Evolutionary conservation across 2,888 invertebrate genomes (phyloP).

Genomic region (Xanthostigma xanthostigma): DNA sequence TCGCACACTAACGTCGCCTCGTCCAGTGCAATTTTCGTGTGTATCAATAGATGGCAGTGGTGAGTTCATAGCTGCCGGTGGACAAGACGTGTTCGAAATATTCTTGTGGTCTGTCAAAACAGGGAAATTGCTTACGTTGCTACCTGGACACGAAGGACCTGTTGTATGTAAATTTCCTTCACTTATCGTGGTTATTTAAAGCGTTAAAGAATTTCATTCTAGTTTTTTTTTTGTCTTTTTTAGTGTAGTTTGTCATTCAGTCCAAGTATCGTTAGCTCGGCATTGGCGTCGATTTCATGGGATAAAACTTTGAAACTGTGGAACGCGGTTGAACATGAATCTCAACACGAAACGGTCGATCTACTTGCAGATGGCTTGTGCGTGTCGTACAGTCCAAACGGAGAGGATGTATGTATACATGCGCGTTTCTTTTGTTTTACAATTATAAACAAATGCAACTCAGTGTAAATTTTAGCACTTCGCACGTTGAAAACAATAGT

Average conservation of each 20-base stretch:
- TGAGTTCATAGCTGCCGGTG: constrained; percentile 89
- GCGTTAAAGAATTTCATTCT: too few species aligned
- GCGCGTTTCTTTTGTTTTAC: neutral
- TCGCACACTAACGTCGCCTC: constrained; percentile 84
- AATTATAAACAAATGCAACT: neutral
- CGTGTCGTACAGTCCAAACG: constrained; percentile 79
- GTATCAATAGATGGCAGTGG: constrained; percentile 78
- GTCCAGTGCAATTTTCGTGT: constrained; percentile 83
- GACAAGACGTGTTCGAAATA: constrained; percentile 87
- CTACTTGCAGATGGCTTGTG: constrained; percentile 67
- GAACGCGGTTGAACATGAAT: constrained; percentile 75
- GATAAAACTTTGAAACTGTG: constrained; percentile 84
- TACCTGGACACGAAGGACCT: constrained; percentile 89
- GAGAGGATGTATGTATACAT: constrained; percentile 46
- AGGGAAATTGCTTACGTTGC: constrained; percentile 76
- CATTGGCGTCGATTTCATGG: constrained; percentile 83
- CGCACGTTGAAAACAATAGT: too few species aligned
- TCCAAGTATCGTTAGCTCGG: constrained; percentile 52
- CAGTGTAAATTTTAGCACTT: constrained; percentile 1
- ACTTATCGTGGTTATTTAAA: too few species aligned
- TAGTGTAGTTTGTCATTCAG: constrained; percentile 57
- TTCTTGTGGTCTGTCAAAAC: constrained; percentile 93
- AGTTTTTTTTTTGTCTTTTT: constrained; percentile 3
- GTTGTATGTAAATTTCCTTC: constrained; percentile 37
- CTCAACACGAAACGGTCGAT: constrained; percentile 66